A percentile compares a stretch with the other conserved stretches of the same genome.
These are phyloP conservation scores for Margaritifera margaritifera DNA, from an alignment of 2,888 invertebrate genomes.

Conservation along the genomic window DNA sequence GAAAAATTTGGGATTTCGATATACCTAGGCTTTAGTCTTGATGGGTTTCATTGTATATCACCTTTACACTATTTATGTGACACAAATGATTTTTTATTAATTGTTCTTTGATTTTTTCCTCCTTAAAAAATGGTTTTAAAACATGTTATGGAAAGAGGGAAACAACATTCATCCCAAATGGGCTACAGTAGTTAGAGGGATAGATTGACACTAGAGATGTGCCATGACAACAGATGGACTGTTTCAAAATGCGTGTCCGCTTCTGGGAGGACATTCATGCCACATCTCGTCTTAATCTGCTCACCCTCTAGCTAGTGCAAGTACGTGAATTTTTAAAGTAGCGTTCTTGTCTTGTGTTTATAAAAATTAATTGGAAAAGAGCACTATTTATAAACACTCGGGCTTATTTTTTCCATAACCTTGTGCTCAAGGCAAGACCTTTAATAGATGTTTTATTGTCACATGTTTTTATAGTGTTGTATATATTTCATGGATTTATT, in stretches of 20 bases:
- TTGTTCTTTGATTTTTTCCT: too few relatives aligned
- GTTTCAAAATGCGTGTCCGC: not conserved
- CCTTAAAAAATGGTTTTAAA: too few relatives aligned
- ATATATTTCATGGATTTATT: not conserved
- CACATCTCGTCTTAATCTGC: slow-evolving; percentile 33
- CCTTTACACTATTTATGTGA: too few relatives aligned
- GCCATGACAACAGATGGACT: slow-evolving; percentile 7
- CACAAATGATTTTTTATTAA: too few relatives aligned
- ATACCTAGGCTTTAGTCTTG: too few relatives aligned
- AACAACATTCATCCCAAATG: slow-evolving; percentile 5
- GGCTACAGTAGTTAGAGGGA: slow-evolving; percentile 68
- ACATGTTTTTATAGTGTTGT: slow-evolving; percentile 2
- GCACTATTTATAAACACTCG: slow-evolving; percentile 91
- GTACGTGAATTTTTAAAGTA: slow-evolving; percentile 56
- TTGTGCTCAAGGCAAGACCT: not conserved
- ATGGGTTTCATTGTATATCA: too few relatives aligned
- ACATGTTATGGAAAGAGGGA: too few relatives aligned
- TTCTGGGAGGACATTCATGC: not conserved
- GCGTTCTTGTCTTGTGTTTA: slow-evolving; percentile 87
- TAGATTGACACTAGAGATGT: slow-evolving; percentile 51
- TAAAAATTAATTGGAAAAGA: slow-evolving; percentile 87
- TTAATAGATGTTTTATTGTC: not conserved
- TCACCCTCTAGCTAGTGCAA: slow-evolving; percentile 67
- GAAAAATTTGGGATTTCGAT: too few relatives aligned
- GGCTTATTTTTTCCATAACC: slow-evolving; percentile 69